Evolutionary conservation across 2,797 vertebrate genomes (phyloP), one percentile per base, ranked within the genome.

Genomic region (Muscicapa striata): DNA sequence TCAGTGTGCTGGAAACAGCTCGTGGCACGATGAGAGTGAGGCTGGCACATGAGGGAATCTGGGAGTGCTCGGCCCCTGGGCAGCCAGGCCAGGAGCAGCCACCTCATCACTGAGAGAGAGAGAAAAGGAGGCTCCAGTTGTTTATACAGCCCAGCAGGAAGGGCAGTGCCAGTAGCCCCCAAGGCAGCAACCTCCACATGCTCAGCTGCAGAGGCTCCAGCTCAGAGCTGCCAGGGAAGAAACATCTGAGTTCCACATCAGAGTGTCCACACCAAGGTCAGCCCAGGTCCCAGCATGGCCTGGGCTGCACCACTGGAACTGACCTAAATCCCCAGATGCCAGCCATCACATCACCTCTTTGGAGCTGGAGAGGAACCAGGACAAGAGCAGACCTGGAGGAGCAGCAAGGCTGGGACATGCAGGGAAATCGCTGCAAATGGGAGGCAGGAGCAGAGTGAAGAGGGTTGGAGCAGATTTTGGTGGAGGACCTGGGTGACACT

Each of bases 381-480:
- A 52, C 34, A 55, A 43, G 48, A 66, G 61, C 48, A 83, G 76
- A 11, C 1, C 40, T 29, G n/a, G 26, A 72, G 40, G 16, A 84
- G 32, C 38, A 91, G 8, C 0, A 0, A 61, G 22, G 51, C 43
- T 1, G 1, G 40, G 68, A 58, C 3, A 1, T 0, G 0, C 34
- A 54, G 59, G 34, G 49, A 54, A 61, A 57, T 59, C 15, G 11
- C 48, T 8, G 11, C 0, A 0, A 5, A 16, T 12, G 43, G 32
- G 26, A 51, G 27, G 55, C 49, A 67, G 79, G 26, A 54, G 62
- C 38, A 24, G n/a, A 30, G 24, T 0, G 9, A 61, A 43, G n/a
- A 6, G 3, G 19, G 4, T 1, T 30, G 10, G 63, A 61, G 59
- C 41, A 58, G 40, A 66, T 51, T 46, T 55, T 58, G 49, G 34